These are phyloP conservation scores for Mythimna vitellina DNA, from an alignment of 2,888 invertebrate genomes.

Conservation along the genomic window DNA sequence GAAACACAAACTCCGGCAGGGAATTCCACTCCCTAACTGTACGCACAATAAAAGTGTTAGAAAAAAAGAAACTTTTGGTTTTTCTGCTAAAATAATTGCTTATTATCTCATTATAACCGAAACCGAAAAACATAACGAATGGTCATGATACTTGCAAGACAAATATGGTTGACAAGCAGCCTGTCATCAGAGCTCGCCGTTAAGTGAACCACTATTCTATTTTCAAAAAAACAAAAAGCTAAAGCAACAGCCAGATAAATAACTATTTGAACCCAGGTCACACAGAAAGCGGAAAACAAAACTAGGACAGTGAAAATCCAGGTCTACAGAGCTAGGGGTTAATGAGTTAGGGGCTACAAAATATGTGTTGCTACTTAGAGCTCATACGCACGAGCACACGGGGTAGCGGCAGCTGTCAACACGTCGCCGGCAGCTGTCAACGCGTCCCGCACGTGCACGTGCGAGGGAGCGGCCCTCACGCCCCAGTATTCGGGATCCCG, in stretches of 20 bases:
- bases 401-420: no score
- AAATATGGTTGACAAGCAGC: not conserved
- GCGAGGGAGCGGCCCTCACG: no score
- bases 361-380: no score
- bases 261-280: conserved; percentile 15
- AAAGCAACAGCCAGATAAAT: conserved; percentile 43
- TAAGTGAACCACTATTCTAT: conserved; percentile 32
- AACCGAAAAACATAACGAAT: not conserved
- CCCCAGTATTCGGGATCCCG: no score
- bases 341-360: not conserved
- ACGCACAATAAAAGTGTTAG: no score
- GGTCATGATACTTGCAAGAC: not conserved
- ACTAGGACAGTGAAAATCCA: not conserved
- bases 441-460: no score
- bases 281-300: conserved; percentile 3
- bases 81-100: not conserved
- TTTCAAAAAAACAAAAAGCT: conserved; percentile 35
- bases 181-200: conserved; percentile 8
- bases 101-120: not conserved
- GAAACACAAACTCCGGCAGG: no score
- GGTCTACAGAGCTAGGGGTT: not conserved
- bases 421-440: no score
- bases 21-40: no score
- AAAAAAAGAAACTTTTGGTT: not conserved
- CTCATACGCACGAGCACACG: no score